Conservation (phyloP, 2,888 invertebrate genomes). For the Eudemis profundana region DNA sequence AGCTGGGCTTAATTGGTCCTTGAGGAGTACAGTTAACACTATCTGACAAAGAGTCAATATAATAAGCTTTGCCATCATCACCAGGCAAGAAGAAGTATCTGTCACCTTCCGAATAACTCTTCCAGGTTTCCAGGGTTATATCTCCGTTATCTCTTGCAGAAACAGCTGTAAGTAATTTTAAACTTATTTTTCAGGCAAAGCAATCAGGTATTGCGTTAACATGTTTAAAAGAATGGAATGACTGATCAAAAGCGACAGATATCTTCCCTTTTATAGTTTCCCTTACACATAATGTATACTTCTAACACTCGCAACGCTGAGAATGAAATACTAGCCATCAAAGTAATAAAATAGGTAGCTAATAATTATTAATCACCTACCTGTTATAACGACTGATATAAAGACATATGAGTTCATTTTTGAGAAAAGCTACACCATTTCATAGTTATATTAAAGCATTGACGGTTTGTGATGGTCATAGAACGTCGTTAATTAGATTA, state of each 20-base stretch:
- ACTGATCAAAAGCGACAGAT: too few species aligned
- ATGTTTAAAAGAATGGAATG: too few species aligned
- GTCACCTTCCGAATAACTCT: not conserved
- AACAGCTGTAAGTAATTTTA: slow-evolving; percentile 1
- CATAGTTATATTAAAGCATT: slow-evolving; percentile 24
- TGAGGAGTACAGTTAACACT: not conserved
- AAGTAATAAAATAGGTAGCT: not conserved
- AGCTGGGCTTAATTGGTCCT: not conserved
- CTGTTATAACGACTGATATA: slow-evolving; percentile 4
- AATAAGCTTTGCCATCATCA: not conserved
- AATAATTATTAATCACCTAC: not conserved
- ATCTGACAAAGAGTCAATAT: not conserved
- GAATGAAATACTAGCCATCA: too few species aligned
- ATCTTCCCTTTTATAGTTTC: too few species aligned
- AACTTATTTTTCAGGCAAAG: not conserved
- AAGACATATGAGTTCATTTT: not conserved
- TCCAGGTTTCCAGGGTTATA: not conserved
- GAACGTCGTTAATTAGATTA: not conserved
- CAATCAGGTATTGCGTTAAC: too few species aligned
- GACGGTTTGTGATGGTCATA: too few species aligned
- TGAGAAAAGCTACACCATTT: not conserved
- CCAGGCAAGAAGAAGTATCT: not conserved
- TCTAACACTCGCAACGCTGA: too few species aligned
- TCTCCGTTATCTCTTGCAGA: not conserved
- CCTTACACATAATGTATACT: too few species aligned